These are phyloP conservation scores for Nipponia nippon DNA, from an alignment of 2,113 vertebrate species.

Conservation along the genomic window DNA sequence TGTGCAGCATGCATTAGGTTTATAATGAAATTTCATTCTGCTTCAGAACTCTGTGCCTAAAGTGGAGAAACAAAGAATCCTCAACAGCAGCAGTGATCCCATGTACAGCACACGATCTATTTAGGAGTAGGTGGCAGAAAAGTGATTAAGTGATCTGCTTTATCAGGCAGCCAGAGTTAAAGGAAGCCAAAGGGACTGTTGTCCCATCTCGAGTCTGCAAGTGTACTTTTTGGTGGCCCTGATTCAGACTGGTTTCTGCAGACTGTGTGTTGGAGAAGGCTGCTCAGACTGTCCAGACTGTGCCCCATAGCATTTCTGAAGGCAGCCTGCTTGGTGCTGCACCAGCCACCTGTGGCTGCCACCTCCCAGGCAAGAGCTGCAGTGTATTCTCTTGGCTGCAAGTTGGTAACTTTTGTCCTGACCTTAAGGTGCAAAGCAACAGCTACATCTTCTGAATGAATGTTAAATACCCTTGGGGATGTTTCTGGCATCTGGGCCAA, in stretches of 20 bases:
- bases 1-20: background rate
- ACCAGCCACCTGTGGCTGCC: background rate
- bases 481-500: constrained; percentile 25
- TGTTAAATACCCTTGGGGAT: constrained; percentile 8
- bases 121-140: background rate
- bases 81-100: background rate
- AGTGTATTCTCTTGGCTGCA: background rate
- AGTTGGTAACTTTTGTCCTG: background rate
- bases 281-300: background rate
- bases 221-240: background rate
- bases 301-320: background rate
- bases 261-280: background rate
- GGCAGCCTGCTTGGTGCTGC: background rate
- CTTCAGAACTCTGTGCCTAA: background rate
- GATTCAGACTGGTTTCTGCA: background rate
- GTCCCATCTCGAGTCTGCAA: background rate
- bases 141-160: background rate
- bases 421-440: background rate
- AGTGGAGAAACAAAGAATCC: background rate
- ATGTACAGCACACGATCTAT: background rate
- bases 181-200: background rate
- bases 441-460: background rate
- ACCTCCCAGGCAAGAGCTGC: background rate
- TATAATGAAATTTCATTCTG: background rate
- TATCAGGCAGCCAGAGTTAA: background rate